A percentile compares a stretch with the other conserved stretches of the same genome.
Conservation (phyloP, 1,140 invertebrate species). For the Drosophila micromelanica region DNA sequence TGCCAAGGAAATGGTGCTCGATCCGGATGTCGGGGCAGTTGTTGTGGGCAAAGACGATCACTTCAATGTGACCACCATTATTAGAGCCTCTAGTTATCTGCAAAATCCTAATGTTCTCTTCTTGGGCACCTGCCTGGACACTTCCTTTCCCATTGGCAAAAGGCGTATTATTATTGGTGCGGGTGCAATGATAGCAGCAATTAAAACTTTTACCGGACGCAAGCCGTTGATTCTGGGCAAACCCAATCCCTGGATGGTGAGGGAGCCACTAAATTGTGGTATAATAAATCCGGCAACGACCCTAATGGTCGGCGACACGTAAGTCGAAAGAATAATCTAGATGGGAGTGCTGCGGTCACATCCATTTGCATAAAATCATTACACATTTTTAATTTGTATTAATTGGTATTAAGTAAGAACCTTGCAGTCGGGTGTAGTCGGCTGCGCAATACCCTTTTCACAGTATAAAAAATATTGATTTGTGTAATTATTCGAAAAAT, state of each 20-base stretch:
- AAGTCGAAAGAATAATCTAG: not conserved
- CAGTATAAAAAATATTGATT: no score
- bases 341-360: no score
- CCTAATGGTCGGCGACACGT: conserved; percentile 70
- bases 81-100: conserved; percentile 41
- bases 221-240: conserved; percentile 60
- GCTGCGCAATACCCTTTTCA: no score
- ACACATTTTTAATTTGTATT: no score
- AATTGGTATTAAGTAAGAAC: no score
- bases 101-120: conserved; percentile 38
- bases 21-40: conserved; percentile 59
- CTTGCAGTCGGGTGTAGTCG: no score
- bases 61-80: conserved; percentile 49
- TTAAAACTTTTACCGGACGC: conserved; percentile 38
- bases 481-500: no score
- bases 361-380: no score
- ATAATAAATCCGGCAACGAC: conserved; percentile 57
- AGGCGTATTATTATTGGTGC: conserved; percentile 48
- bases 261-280: not conserved
- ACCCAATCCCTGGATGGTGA: conserved; percentile 63
- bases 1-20: conserved; percentile 25
- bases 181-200: conserved; percentile 50
- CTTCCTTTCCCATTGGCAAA: conserved; percentile 43
- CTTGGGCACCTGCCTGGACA: conserved; percentile 52
- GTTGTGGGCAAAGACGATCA: conserved; percentile 54